Evolutionary conservation across 2,888 invertebrate genomes (phyloP), one percentile per base, ranked within the genome.

Genomic region (Temnothorax ravouxi): DNA sequence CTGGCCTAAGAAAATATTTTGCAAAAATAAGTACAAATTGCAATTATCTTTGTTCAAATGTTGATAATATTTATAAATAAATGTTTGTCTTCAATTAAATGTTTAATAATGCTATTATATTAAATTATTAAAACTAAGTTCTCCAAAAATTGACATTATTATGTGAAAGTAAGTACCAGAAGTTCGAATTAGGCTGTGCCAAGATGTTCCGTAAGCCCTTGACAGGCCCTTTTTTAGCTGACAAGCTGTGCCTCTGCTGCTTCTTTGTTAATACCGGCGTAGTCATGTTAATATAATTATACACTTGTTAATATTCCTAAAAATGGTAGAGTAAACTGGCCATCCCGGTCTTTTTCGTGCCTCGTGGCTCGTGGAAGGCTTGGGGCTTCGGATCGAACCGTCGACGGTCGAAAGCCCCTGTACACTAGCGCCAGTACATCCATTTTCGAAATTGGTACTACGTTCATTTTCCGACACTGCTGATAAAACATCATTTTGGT

Each of bases 121-220:
- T 3, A 38, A 62, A 34, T 50, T 21, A 62, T 38, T 21, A 47
- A 50, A 59, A 41, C 3, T 5, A 38, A 50, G 41, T 41, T 41
- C 6, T 38, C 38, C 13, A 25, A 67, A 79, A 34, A 47, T 44
- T 29, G 52, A 44, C 25, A 74, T 34, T 29, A 3, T 29, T 29
- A 34, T 4, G 21, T 15, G 0, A 72, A 21, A 64, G 5, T 25
- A 25, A n/a, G n/a, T 91, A 94, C 94, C 94, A 94, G 54, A 86
- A 90, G 67, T 47, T 90, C 21, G 91, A 91, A 41, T 89, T 87
- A 0, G 94, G 94, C 71, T 92, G 91, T 4, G 91, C 92, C 52
- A 94, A 83, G 13, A 94, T 91, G 88, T 94, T 94, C 76, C 92
- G 89, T 13, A 94, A 85, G n/a, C 93, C 93, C 86, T 92, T 94